Percentiles rank a stretch among this genome's conserved stretches.
These are phyloP conservation scores for Rhabdomys dilectus DNA, from an alignment of 2,113 vertebrate species.

Conservation along the genomic window DNA sequence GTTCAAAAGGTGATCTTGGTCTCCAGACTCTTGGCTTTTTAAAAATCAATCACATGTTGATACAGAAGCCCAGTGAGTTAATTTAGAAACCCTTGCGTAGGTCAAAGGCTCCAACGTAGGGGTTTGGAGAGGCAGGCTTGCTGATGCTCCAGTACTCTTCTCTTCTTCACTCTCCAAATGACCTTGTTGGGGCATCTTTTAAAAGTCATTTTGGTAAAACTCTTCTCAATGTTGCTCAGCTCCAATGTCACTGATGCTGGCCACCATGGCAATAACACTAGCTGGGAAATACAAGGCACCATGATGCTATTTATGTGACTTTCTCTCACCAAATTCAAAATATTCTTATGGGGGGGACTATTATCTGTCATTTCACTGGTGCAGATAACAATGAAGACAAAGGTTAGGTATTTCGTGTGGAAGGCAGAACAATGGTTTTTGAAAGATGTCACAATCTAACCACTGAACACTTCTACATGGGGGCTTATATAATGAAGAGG, in stretches of 20 bases:
- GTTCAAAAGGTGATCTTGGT: background rate
- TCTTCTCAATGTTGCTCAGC: background rate
- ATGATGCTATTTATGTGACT: background rate
- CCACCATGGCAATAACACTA: background rate
- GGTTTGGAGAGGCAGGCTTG: background rate
- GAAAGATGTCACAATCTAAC: background rate
- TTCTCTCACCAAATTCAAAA: slow-evolving; percentile 44
- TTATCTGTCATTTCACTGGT: background rate
- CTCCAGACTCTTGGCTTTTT: background rate
- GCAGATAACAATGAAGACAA: background rate
- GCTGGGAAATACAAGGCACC: background rate
- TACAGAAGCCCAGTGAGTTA: background rate
- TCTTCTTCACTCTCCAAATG: background rate
- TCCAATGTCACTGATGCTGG: background rate
- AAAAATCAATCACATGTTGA: background rate
- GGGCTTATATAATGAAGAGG: background rate
- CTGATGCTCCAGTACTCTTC: background rate
- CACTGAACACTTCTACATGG: background rate
- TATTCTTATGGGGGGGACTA: background rate
- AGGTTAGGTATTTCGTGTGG: background rate
- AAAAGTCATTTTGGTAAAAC: background rate
- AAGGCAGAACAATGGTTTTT: background rate
- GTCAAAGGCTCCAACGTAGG: background rate
- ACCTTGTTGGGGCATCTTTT: background rate
- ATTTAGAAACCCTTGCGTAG: background rate